Evolutionary conservation across 2,113 vertebrate genomes (phyloP), one percentile per base, ranked within the genome.

Genomic region (Oreotrochilus melanogaster): DNA sequence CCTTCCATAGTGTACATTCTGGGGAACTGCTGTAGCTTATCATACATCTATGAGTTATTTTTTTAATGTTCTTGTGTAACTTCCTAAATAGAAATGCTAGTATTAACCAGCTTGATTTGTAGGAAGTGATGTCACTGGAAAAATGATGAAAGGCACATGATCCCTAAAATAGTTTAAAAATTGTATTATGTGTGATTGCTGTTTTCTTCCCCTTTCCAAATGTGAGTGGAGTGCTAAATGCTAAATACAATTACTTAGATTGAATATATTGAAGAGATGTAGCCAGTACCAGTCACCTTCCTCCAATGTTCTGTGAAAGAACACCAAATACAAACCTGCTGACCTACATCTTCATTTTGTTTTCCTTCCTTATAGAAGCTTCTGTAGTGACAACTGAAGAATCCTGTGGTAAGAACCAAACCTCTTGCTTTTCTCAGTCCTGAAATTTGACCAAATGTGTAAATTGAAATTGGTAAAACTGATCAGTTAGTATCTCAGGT

Each of bases 391-490:
- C 45, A 30, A 51, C 72, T 58, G 7, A 50, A 56, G 35, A 8
- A 30, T 2, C 3, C 27, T 94, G 95, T 86, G 92, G 96, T 97
- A 93, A 95, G 96, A 94, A 64, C 31, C 18, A 83, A 86, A n/a
- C 10, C 6, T 21, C 33, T 66, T 80, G 27, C 73, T 92, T 47
- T 86, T 28, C 33, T 79, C 39, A 18, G n/a, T 65, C 42, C 42
- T 83, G 58, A 72, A 76, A 88, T 30, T 2, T 93, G n/a, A 25
- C 11, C 22, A 62, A 50, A 72, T 65, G 11, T 43, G 11, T 84
- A 58, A 78, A 80, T 16, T 76, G 6, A 57, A 69, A 57, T 58
- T 14, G 73, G 35, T 57, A 42, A 83, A 80, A 24, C 11, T 0
- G 11, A 51, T 72, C n/a, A 48, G 7, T 69, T 53, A 78, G 11